These are phyloP conservation scores for Cacajao melanocephalus DNA, from an alignment of 2,797 vertebrate species.

Conservation along the genomic window DNA sequence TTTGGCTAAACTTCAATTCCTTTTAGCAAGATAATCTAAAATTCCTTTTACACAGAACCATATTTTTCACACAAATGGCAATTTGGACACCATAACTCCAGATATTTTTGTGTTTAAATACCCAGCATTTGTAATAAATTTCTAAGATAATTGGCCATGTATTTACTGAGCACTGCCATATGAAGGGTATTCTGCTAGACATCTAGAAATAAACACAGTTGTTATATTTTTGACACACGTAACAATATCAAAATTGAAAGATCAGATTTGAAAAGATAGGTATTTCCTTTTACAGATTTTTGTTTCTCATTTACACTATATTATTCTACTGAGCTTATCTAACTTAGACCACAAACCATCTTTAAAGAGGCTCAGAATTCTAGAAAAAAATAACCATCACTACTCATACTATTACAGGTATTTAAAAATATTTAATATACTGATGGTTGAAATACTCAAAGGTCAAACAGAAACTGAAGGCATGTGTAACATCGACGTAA, in stretches of 20 bases:
- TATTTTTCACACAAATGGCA: constrained; percentile 53
- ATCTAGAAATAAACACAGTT: constrained; percentile 41
- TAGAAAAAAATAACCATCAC: constrained; percentile 41
- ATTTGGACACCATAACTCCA: not conserved
- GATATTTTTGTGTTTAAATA: constrained; percentile 43
- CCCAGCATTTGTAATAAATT: constrained; percentile 31
- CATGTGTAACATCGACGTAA: not conserved
- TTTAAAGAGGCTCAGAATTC: not conserved
- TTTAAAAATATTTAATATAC: constrained; percentile 28
- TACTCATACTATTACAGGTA: not conserved
- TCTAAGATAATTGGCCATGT: constrained; percentile 23
- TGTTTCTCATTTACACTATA: constrained; percentile 18
- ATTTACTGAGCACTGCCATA: not conserved
- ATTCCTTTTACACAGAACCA: constrained; percentile 4
- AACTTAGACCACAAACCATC: constrained; percentile 29
- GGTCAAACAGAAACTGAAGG: constrained; percentile 51
- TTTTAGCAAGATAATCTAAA: constrained; percentile 42
- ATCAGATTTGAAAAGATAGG: not conserved
- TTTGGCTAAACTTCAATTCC: constrained; percentile 23
- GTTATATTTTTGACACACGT: not conserved
- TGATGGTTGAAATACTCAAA: not conserved
- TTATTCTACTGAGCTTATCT: not conserved
- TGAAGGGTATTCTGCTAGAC: constrained; percentile 23
- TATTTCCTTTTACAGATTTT: not conserved
- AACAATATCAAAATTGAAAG: constrained; percentile 43